Evolutionary conservation across 2,113 vertebrate species (phyloP).

Genomic region (Dipodomys stephensi): DNA sequence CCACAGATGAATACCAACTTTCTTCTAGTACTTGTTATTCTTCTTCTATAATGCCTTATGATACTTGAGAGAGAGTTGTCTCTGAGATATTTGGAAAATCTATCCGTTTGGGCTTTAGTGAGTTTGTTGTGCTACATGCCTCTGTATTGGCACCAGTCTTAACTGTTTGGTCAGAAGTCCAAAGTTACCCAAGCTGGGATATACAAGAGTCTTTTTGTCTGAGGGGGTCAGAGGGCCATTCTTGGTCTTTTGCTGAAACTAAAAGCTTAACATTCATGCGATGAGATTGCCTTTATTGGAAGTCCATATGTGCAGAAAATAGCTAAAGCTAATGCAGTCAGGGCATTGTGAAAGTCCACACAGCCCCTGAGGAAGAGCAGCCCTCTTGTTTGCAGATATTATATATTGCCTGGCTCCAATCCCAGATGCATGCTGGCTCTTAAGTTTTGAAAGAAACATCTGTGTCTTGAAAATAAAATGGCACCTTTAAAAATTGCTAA

Average conservation of each 20-base stretch:
- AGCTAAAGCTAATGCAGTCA: neutral
- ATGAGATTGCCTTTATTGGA: neutral
- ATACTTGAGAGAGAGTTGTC: neutral
- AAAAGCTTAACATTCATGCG: neutral
- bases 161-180: neutral
- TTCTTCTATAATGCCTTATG: neutral
- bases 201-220: neutral
- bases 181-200: neutral
- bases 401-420: neutral
- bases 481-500: neutral
- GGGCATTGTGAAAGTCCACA: neutral
- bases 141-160: neutral
- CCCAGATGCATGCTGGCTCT: neutral
- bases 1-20: neutral
- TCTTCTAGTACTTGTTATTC: neutral
- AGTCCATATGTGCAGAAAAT: neutral
- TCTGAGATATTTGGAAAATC: neutral
- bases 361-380: neutral
- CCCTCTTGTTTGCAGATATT: neutral
- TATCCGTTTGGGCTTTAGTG: neutral
- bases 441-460: neutral
- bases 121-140: neutral
- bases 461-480: neutral
- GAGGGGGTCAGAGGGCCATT: neutral
- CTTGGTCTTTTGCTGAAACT: neutral